Evolutionary conservation across 2,113 vertebrate species (phyloP), one percentile per base, ranked within the genome.

Genomic region (Strix aluco): DNA sequence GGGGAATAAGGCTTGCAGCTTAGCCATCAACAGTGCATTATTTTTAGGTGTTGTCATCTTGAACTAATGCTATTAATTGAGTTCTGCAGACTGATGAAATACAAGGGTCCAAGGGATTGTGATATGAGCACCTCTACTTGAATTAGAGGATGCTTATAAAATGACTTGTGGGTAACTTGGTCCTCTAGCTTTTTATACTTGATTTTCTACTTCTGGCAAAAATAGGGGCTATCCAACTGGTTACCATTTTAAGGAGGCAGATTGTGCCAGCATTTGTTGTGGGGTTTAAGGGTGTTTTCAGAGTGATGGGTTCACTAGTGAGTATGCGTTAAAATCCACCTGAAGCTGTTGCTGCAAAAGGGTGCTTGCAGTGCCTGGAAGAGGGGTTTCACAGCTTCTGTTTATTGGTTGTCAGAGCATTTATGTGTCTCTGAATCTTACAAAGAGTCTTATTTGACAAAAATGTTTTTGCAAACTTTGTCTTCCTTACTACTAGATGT

Each of bases 101-200:
- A 72, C 4, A 20, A 3, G 36, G 34, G 22, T 30, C 22, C 49
- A 62, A 6, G 15, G 42, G 47, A 29, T 17, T 51, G 72, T 6
- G 5, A 7, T 29, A 6, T 1, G 21, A n/a, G 18, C 36, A 13
- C 16, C 46, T 47, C 55, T 32, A 3, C 0, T 0, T 65, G 20
- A 85, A 25, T 49, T 44, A 26, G 52, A 38, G 51, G 55, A 17
- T 81, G 49, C 40, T 71, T 52, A 29, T 36, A 25, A 77, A 59
- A 36, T 71, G 71, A 25, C 47, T 19, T 18, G 13, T 42, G 65
- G 51, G 15, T 47, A 46, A n/a, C 38, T 42, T 54, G 22, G 19
- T 77, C 38, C 30, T 46, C 19, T 14, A 16, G 20, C 8, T 57
- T 20, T 52, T 54, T 54, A 6, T 5, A 26, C 23, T 51, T 51